Conservation (phyloP, 1,140 invertebrate genomes). For the Meloidogyne exigua region DNA sequence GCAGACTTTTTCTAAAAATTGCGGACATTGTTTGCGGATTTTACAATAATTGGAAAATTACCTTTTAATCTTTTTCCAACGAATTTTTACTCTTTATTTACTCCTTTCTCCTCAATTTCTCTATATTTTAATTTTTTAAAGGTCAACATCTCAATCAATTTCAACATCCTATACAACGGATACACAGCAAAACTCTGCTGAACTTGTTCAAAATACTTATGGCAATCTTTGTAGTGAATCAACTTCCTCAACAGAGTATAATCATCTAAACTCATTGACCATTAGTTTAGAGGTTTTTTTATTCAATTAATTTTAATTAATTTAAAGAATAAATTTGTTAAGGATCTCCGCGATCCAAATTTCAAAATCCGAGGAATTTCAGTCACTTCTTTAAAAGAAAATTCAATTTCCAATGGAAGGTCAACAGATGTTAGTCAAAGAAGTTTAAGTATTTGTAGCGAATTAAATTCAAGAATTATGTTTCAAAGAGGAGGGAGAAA, state of each 20-base stretch:
- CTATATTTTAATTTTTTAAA: no score
- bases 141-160: neutral
- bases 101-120: no score
- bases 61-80: no score
- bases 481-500: conserved; percentile 31
- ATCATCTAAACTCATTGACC: neutral
- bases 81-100: no score
- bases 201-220: neutral
- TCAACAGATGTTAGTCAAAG: neutral
- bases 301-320: neutral
- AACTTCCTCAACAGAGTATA: neutral
- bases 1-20: no score
- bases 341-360: neutral
- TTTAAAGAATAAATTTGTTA: neutral
- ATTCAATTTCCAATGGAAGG: conserved; percentile 1
- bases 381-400: conserved; percentile 6
- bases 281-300: conserved; percentile 18
- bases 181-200: neutral
- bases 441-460: conserved; percentile 35
- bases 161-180: neutral
- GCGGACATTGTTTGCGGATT: no score
- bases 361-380: neutral
- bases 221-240: neutral
- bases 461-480: conserved; percentile 29
- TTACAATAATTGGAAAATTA: no score